phyloP scores from a whole-genome alignment of 2,113 vertebrate genomes.

The Bathybates hornii region DNA sequence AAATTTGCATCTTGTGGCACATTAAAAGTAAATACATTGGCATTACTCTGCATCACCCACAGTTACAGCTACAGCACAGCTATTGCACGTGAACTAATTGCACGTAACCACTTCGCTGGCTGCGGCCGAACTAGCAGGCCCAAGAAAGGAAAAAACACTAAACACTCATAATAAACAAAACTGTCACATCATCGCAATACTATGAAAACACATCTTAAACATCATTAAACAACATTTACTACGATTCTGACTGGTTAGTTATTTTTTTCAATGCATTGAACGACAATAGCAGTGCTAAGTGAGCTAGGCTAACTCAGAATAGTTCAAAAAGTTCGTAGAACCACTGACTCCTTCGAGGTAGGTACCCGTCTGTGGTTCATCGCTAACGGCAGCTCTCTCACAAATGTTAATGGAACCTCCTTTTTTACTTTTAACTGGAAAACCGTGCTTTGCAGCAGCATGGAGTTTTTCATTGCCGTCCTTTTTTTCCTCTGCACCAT shows the following conservation, averaged over 20 bases:
- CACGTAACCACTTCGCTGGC: fast-evolving
- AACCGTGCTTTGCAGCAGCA: no score
- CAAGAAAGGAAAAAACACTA: neutral
- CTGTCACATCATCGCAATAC: neutral
- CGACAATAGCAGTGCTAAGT: neutral
- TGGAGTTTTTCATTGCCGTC: no score
- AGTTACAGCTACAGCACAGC: neutral
- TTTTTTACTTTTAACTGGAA: no score
- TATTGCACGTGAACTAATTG: neutral
- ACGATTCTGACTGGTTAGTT: neutral
- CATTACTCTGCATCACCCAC: neutral
- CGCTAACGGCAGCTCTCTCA: no score
- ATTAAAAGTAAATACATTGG: neutral
- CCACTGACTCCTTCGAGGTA: neutral
- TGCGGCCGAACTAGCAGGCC: fast-evolving
- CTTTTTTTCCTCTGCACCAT: no score
- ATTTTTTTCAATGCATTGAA: neutral
- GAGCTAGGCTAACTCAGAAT: neutral
- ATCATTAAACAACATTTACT: neutral
- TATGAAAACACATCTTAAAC: neutral
- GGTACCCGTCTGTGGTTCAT: no score
- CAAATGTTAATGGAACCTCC: no score
- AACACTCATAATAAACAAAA: neutral
- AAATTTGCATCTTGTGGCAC: neutral
- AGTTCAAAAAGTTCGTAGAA: neutral